Evolutionary conservation across 2,113 vertebrate species (phyloP), one percentile per base, ranked within the genome.

Genomic region (Globicephala melas): DNA sequence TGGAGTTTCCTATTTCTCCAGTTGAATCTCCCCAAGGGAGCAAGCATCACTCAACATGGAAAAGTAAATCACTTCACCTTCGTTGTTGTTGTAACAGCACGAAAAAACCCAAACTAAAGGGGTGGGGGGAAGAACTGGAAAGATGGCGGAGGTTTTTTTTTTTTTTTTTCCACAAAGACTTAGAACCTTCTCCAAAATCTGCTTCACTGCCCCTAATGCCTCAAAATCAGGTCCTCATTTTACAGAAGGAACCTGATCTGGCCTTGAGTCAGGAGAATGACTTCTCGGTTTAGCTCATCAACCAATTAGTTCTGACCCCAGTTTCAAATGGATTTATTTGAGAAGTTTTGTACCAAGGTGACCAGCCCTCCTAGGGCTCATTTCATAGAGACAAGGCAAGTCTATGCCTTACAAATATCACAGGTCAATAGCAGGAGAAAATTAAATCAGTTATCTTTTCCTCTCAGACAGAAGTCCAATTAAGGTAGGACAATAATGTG

Each of bases 401-500:
- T 86, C 73, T 50, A 31, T 11, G 28, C 80, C 44, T 96, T 94
- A 93, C 62, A 96, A 71, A 96, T 96, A 97, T 95, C 96, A 82
- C 5, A 92, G 91, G 92, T 95, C 81, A 98, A 77, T 82, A 94
- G 88, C 94, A 97, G 53, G 60, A 95, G 92, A 94, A 91, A 96
- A 97, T 97, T 94, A 97, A 98, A 86, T 21, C 67, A 14, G 25
- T 70, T 53, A 44, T 93, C 94, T 97, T 67, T n/a, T 82, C 8
- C 33, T 95, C 55, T 89, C 90, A 79, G 93, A 87, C 91, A 97
- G 91, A 85, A 98, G 82, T 90, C 96, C 93, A 98, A 79, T 96
- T 97, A 98, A 98, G 97, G 83, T 13, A 1, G 97, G 97, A 97
- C 82, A 94, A 94, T 97, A 98, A 97, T 87, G 92, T 83, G 96